These are phyloP conservation scores for Balaenoptera acutorostrata DNA, from an alignment of 2,113 vertebrate genomes.

Conservation along the genomic window DNA sequence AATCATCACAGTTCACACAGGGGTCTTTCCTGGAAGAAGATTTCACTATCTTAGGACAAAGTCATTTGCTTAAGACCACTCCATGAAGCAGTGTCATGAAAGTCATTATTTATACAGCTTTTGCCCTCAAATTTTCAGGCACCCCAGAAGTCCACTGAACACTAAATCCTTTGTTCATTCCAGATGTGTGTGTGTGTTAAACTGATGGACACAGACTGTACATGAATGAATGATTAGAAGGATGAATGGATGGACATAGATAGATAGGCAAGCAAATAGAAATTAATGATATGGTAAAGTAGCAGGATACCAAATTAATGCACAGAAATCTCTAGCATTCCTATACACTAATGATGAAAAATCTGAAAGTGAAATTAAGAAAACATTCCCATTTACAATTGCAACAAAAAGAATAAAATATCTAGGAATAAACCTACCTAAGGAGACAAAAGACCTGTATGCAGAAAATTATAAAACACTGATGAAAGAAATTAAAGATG, in stretches of 20 bases:
- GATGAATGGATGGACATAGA: neutral
- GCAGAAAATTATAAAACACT: too few relatives aligned
- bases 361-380: too few relatives aligned
- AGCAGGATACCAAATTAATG: too few relatives aligned
- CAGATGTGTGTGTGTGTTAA: neutral
- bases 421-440: too few relatives aligned
- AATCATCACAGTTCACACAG: slow-evolving; percentile 7
- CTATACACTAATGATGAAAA: too few relatives aligned
- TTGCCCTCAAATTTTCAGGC: neutral
- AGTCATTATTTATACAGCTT: neutral
- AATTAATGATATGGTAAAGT: neutral
- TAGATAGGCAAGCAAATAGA: neutral
- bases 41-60: slow-evolving; percentile 35
- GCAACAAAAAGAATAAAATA: too few relatives aligned
- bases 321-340: too few relatives aligned
- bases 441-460: too few relatives aligned
- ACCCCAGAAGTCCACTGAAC: neutral
- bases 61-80: slow-evolving; percentile 29
- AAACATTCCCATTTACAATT: too few relatives aligned
- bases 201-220: neutral
- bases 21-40: slow-evolving; percentile 25
- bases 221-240: neutral
- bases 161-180: neutral
- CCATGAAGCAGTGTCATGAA: neutral
- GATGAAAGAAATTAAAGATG: too few relatives aligned